A percentile compares a stretch with the other conserved stretches of the same genome.
These are phyloP conservation scores for Ormyrus thymus DNA, from an alignment of 2,888 invertebrate genomes.

Conservation along the genomic window DNA sequence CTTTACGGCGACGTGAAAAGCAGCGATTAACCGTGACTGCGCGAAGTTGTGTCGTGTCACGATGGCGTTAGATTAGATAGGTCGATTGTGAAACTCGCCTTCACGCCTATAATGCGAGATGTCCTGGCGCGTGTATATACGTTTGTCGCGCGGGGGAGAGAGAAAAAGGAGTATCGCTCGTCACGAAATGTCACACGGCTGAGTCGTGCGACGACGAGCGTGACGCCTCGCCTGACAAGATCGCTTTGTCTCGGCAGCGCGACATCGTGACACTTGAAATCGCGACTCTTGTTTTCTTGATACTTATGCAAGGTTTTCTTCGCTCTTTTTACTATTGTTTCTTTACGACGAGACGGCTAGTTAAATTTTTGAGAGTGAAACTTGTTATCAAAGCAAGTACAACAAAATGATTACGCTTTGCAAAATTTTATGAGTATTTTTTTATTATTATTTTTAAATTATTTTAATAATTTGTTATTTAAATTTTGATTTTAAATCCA, in stretches of 20 bases:
- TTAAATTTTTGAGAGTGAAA: too few species aligned
- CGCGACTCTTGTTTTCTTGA: not conserved
- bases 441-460: not conserved
- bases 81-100: constrained; percentile 56
- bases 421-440: not conserved
- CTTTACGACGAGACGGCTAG: too few species aligned
- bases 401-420: not conserved
- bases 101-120: constrained; percentile 53
- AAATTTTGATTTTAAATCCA: too few species aligned
- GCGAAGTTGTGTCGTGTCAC: constrained; percentile 55
- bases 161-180: constrained; percentile 35
- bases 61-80: constrained; percentile 53
- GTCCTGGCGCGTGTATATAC: not conserved
- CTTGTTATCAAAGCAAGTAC: too few species aligned
- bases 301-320: too few species aligned
- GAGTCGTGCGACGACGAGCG: constrained; percentile 4
- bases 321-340: too few species aligned
- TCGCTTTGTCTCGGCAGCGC: constrained; percentile 33
- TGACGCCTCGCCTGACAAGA: constrained; percentile 26
- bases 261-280: constrained; percentile 10
- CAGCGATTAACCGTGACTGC: constrained; percentile 4
- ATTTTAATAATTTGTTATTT: not conserved
- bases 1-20: constrained; percentile 24
- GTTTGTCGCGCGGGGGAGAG: not conserved
- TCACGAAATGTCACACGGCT: constrained; percentile 59